Base-by-base conservation (phyloP, 2,888 invertebrate genomes). In the Ochropacha duplaris region DNA sequence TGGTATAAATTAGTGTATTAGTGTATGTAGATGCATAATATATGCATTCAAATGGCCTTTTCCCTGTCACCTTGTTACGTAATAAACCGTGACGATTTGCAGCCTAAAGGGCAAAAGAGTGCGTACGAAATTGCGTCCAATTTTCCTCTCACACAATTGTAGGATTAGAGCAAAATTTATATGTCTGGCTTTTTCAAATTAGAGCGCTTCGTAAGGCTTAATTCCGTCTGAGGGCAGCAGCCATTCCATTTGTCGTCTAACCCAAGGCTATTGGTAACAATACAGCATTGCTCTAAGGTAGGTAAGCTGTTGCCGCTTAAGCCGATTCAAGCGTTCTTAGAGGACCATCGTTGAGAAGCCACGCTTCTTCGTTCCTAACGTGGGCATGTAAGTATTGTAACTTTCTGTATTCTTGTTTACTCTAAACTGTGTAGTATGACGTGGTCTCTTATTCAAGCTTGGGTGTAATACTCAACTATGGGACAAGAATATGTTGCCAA, bases 171-270 rank as follows among this genome's bases (percentile, higher is more conserved):
- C 71, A 65, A 82, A 91, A 92, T 91, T 92, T 90, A 92, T 91
- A 84, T 72, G 91, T 91, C 91, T 91, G 90, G 88, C 88, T 88
- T 89, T 91, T 90, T 89, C 89, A 84, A 90, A 90, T 90, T 89
- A 90, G 85, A 84, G 74, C 70, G 69, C 73, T 76, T 78, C 79
- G 79, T 75, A 63, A 66, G 78, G 76, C 78, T 87, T 88, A 84
- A 85, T 85, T 76, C 78, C 75, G 81, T 81, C 83, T 85, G 84
- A 83, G 83, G 81, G 78, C 78, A 79, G 76, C 74, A 73, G 78
- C 78, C 69, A 73, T 77, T 78, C 77, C 78, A 82, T 87, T 87
- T 83, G 85, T 83, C 76, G 79, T 76, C 69, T 71, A 76, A 77
- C 71, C 72, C 74, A 72, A 69, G 73, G 76, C 76, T 74, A 68